Evolutionary conservation across 2,113 vertebrate genomes (phyloP), one percentile per base, ranked within the genome.

Genomic region (Aspiorhynchus laticeps): DNA sequence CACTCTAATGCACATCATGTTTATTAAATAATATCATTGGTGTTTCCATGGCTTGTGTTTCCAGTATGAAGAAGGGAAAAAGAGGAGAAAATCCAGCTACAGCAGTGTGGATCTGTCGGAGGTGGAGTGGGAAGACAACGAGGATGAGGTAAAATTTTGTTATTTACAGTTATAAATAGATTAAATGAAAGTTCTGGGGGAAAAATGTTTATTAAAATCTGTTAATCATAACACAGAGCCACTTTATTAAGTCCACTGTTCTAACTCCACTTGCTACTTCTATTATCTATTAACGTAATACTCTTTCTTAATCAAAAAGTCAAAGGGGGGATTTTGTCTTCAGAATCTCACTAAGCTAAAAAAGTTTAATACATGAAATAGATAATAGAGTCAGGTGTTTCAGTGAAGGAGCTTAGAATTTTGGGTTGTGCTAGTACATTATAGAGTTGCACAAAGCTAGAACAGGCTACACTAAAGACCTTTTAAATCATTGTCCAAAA

Each of bases 61-160:
- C 4, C 90, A 99, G 98, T 99, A 99, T 15, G 97, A 98, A 93
- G 97, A 98, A 76, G 97, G 97, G 0, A 98, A 99, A 89, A 99
- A 98, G 92, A 93, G 97, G 87, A 96, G 95, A 87, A 99, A 98
- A 79, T 97, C 98, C 1, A 97, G 97, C 92, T 99, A 99, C 88
- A 99, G 97, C 51, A 99, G 98, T 1, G 98, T 99, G 89, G 98
- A 99, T 93, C 96, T 99, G 87, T 99, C 98, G 0, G 98, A 99
- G 91, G 97, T 99, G 0, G 98, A 99, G 85, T 99, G 98, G 98
- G 98, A 99, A 92, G 98, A 99, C 91, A 96, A 96, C 79, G 97
- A 99, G 19, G 97, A 99, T 86, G 95, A 96, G 94, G 98, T 99
- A 91, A 15, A 41, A 19, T 7, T 26, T 41, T 26, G 6, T 0